These are phyloP conservation scores for Notolabrus celidotus DNA, from an alignment of 2,797 vertebrate genomes.

Conservation along the genomic window DNA sequence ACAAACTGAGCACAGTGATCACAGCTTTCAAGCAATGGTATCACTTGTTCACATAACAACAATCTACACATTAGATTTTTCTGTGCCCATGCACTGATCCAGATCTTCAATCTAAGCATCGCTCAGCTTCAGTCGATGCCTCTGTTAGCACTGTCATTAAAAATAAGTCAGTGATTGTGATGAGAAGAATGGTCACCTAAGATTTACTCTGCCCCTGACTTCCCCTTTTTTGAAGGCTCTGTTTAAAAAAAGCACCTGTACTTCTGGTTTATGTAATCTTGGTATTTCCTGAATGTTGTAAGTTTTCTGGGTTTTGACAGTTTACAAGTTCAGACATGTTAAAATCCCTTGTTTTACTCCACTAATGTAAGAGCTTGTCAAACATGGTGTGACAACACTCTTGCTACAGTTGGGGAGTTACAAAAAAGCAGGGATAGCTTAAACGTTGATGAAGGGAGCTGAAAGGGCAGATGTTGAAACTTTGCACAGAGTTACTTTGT, in stretches of 20 bases:
- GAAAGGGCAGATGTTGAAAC: slow-evolving; percentile 7
- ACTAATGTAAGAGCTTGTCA: slow-evolving; percentile 24
- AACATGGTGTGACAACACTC: not conserved
- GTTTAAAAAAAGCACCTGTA: not conserved
- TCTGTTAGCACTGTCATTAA: not conserved
- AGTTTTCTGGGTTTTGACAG: slow-evolving; percentile 1
- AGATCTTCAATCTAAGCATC: not conserved
- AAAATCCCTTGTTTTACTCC: not conserved
- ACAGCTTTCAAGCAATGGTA: not conserved
- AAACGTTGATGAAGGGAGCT: not conserved
- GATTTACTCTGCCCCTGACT: not conserved
- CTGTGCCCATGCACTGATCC: not conserved
- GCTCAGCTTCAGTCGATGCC: not conserved
- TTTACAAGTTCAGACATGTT: slow-evolving; percentile 18
- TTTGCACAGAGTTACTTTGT: not conserved
- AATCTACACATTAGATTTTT: not conserved
- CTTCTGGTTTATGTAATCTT: slow-evolving; percentile 6
- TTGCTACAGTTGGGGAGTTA: slow-evolving; percentile 17
- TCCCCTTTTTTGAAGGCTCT: not conserved
- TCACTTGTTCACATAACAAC: not conserved
- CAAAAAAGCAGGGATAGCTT: not conserved
- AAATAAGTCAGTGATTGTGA: not conserved
- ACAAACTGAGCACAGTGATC: not conserved
- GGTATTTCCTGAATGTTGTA: slow-evolving; percentile 16
- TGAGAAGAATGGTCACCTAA: not conserved